phyloP scores from a whole-genome alignment of 2,797 vertebrate species.

The Pampus argenteus region DNA sequence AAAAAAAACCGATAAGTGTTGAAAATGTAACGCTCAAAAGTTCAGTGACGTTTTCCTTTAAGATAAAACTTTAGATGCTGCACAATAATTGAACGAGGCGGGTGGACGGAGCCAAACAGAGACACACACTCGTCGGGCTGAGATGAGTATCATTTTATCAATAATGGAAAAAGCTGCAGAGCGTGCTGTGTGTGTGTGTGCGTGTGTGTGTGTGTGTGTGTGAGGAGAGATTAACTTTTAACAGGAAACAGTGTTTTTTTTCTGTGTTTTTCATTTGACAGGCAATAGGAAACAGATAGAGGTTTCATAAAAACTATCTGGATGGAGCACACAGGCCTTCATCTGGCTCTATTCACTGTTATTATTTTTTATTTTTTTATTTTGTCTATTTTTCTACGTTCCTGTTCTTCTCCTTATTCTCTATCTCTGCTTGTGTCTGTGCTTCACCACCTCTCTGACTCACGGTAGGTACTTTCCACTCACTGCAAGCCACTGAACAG shows the following conservation, averaged over 20 bases:
- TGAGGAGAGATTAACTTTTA: conserved; percentile 20
- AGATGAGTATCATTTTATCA: neutral
- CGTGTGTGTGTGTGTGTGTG: conserved; percentile 4
- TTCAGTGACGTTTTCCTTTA: neutral
- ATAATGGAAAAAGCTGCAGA: conserved; percentile 8
- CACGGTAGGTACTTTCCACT: conserved; percentile 25
- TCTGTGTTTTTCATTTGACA: conserved; percentile 22
- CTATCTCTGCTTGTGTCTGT: conserved; percentile 6
- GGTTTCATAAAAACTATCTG: conserved; percentile 15
- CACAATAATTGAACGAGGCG: neutral
- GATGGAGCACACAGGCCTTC: conserved; percentile 3
- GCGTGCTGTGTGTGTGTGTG: neutral
- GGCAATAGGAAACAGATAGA: conserved; percentile 40
- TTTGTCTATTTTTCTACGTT: conserved; percentile 24
- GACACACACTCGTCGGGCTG: no score
- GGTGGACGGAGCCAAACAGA: neutral
- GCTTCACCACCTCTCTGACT: conserved; percentile 13
- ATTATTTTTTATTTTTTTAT: neutral
- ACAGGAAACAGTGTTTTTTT: conserved; percentile 19
- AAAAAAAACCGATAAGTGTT: neutral
- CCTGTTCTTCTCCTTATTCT: neutral
- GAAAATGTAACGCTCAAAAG: neutral
- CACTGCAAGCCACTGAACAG: neutral
- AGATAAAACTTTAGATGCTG: neutral
- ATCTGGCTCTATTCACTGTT: neutral